Percentiles rank a stretch among this genome's conserved stretches.
These are phyloP conservation scores for Perodicticus potto DNA, from an alignment of 2,797 vertebrate species.

Conservation along the genomic window DNA sequence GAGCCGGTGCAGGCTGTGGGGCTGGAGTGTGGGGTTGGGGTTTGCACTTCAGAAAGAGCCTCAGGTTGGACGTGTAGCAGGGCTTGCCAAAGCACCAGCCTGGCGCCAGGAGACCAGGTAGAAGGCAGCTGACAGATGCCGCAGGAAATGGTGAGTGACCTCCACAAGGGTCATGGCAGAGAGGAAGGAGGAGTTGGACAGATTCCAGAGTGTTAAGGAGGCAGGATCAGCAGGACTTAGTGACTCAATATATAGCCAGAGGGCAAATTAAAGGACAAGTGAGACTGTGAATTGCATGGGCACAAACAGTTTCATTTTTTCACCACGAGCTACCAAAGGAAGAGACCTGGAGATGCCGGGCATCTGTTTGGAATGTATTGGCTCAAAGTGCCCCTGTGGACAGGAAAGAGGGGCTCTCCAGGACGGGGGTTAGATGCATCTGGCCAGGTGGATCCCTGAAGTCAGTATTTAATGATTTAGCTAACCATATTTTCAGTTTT, in stretches of 20 bases:
- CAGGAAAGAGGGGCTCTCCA: neutral
- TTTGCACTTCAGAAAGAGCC: neutral
- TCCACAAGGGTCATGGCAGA: neutral
- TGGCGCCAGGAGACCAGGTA: neutral
- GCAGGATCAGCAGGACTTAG: neutral
- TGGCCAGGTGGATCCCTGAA: neutral
- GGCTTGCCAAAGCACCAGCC: neutral
- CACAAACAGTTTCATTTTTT: neutral
- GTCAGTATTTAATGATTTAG: neutral
- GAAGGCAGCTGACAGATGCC: neutral
- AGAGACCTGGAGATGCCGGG: neutral
- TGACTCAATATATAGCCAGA: neutral
- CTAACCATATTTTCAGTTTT: neutral
- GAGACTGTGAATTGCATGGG: neutral
- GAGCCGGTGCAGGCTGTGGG: neutral
- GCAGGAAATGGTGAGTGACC: neutral
- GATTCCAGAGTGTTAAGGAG: neutral
- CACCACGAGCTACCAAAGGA: neutral
- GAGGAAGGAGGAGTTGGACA: neutral
- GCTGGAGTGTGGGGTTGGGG: neutral
- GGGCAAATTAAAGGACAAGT: neutral
- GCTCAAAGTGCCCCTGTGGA: neutral
- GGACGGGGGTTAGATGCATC: neutral
- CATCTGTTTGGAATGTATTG: neutral
- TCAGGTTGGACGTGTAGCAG: neutral